Evolutionary conservation across 1,140 invertebrate genomes (phyloP).

Genomic region (Pachypeltis micranthus): DNA sequence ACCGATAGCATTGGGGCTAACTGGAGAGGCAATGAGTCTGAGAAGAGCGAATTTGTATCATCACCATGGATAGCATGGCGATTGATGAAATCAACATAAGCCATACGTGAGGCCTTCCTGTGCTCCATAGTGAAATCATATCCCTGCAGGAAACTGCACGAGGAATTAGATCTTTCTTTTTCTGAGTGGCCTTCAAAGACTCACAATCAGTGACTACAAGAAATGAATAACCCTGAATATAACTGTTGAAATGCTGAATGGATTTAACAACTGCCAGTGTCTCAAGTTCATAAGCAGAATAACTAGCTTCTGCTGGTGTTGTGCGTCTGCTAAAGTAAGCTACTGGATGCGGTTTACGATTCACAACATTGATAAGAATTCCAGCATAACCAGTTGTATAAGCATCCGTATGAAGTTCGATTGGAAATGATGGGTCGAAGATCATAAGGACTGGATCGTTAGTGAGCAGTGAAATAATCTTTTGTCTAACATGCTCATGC

Average conservation of each 20-base stretch:
- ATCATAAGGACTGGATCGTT: slow-evolving; percentile 30
- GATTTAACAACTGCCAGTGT: background rate
- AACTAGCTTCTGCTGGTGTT: background rate
- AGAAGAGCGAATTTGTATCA: too few relatives aligned
- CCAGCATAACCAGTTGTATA: background rate
- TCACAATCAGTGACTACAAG: background rate
- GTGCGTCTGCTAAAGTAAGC: background rate
- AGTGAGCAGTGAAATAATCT: slow-evolving; percentile 14
- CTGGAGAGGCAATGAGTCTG: too few relatives aligned
- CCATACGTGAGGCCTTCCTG: background rate
- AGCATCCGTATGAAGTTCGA: background rate
- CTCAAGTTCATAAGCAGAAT: background rate
- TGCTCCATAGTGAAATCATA: background rate
- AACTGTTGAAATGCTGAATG: background rate
- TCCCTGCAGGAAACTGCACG: background rate
- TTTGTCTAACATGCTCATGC: background rate
- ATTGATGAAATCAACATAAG: background rate
- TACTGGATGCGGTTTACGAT: slow-evolving; percentile 26
- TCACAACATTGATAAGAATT: background rate
- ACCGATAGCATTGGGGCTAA: too few relatives aligned
- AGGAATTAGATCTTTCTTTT: background rate
- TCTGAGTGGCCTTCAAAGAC: background rate
- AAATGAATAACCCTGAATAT: background rate
- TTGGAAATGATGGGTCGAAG: slow-evolving; percentile 27
- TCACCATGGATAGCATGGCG: background rate